Conservation (phyloP, 30 jellyfish, hydroid and myxozoan species). For the Haliclystus octoradiatus region DNA sequence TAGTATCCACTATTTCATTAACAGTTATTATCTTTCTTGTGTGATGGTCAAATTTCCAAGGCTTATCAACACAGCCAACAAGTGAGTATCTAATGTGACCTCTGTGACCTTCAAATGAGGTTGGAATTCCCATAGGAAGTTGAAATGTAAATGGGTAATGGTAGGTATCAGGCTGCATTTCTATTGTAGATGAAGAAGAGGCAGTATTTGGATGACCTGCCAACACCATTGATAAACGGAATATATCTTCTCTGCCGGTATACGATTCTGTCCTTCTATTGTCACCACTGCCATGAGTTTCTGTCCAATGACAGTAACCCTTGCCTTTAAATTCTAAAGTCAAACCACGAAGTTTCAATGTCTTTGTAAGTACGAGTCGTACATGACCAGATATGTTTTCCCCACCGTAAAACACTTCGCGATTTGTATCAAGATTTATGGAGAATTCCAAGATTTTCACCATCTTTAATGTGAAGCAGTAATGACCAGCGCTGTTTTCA, state of each 20-base stretch:
- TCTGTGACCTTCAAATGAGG: not conserved
- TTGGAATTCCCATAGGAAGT: not conserved
- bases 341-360: constrained; percentile 1
- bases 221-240: not conserved
- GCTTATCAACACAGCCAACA: not conserved
- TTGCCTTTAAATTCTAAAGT: not conserved
- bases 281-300: not conserved
- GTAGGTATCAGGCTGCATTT: not conserved
- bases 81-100: not conserved
- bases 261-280: too few relatives aligned
- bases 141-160: not conserved
- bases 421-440: not conserved
- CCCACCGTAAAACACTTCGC: not conserved
- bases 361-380: not conserved
- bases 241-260: not conserved
- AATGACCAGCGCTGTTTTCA: too few relatives aligned
- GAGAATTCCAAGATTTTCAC: not conserved
- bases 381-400: not conserved
- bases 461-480: too few relatives aligned
- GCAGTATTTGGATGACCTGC: not conserved
- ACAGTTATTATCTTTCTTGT: not conserved
- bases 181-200: not conserved
- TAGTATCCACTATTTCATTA: not conserved
- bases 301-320: not conserved
- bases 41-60: not conserved